Conservation (phyloP, 2,797 vertebrate species). For the Tolypeutes matacus region DNA sequence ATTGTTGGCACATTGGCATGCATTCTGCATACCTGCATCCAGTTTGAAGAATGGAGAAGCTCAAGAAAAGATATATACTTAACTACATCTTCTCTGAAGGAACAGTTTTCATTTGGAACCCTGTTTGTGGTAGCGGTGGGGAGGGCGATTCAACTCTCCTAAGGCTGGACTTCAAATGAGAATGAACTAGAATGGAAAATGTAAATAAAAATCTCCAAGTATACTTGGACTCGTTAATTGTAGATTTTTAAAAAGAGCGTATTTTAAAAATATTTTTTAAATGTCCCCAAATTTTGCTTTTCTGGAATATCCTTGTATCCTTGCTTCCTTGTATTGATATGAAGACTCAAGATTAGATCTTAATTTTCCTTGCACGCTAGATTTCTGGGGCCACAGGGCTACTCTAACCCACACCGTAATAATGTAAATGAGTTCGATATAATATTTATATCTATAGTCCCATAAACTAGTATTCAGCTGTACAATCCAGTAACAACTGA, state of each 20-base stretch:
- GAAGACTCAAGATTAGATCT: not conserved
- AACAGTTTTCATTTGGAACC: not conserved
- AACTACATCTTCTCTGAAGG: not conserved
- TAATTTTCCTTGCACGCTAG: not conserved
- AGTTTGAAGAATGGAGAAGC: not conserved
- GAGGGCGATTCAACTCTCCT: not conserved
- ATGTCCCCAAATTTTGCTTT: not conserved
- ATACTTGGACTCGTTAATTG: not conserved
- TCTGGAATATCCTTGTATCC: not conserved
- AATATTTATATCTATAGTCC: not conserved
- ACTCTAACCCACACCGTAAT: not conserved
- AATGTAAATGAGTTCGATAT: not conserved
- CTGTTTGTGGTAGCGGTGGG: not conserved
- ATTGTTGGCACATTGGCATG: not conserved
- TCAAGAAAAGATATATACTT: not conserved
- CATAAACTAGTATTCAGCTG: not conserved
- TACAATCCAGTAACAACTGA: not conserved
- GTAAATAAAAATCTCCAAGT: not conserved
- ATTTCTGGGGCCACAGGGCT: not conserved
- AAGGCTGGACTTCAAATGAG: not conserved
- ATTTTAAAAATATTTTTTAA: not conserved
- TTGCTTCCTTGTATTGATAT: not conserved
- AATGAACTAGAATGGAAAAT: not conserved
- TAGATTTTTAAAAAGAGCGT: not conserved
- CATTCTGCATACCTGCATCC: not conserved